phyloP scores from a whole-genome alignment of 2,888 invertebrate genomes.

The Pogonocherus hispidulus region DNA sequence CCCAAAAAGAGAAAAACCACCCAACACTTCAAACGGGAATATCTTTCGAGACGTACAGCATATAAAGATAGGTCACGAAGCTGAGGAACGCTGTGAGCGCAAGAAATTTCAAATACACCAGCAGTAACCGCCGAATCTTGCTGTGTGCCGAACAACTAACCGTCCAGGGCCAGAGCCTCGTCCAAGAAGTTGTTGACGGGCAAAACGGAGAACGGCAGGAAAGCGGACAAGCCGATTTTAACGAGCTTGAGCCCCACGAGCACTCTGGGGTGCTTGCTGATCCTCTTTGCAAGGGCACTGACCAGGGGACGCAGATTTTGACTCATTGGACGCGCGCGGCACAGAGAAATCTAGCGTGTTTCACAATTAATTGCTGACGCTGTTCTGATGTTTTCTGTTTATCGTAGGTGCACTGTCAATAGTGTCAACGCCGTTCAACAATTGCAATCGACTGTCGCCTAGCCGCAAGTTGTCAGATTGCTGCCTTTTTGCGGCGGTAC shows the following conservation, averaged over 20 bases:
- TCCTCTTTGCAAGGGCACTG: slow-evolving; percentile 10
- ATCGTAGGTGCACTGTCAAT: background rate
- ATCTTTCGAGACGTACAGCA: slow-evolving; percentile 23
- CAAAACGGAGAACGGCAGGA: slow-evolving; percentile 19
- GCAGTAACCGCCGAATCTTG: slow-evolving; percentile 24
- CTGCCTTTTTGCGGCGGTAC: slow-evolving; percentile 7
- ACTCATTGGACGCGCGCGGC: slow-evolving; percentile 12
- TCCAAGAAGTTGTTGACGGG: slow-evolving; percentile 19
- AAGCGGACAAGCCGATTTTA: slow-evolving; percentile 25
- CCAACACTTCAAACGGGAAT: slow-evolving; percentile 10
- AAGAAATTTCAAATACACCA: slow-evolving; percentile 24
- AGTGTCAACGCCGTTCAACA: background rate
- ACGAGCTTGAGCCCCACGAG: slow-evolving; percentile 12
- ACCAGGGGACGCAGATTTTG: slow-evolving; percentile 11
- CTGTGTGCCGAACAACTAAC: background rate
- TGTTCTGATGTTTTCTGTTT: too few relatives aligned
- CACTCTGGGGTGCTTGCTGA: slow-evolving; percentile 18
- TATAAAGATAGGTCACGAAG: slow-evolving; percentile 26
- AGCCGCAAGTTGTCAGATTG: background rate
- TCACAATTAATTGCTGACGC: too few relatives aligned
- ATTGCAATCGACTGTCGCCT: slow-evolving; percentile 5
- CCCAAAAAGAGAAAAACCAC: background rate
- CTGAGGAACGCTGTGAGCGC: slow-evolving; percentile 17
- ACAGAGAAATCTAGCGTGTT: background rate
- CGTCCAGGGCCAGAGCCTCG: slow-evolving; percentile 1